A percentile compares a stretch with the other conserved stretches of the same genome.
Conservation (phyloP, 2,113 vertebrate species). For the Macroglossus sobrinus region DNA sequence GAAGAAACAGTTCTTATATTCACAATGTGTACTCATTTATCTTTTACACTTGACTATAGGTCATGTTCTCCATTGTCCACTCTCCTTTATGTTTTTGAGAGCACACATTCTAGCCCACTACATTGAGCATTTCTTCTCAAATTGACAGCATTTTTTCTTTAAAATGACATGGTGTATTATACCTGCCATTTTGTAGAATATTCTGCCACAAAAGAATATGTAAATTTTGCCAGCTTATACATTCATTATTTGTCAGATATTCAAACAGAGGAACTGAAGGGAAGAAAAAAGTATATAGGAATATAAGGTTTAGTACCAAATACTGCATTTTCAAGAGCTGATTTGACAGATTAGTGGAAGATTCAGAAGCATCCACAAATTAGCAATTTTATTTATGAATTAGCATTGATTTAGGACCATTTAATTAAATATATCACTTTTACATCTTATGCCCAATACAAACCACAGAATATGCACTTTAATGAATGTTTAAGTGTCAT, state of each 20-base stretch:
- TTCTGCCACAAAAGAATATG: constrained; percentile 32
- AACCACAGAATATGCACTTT: neutral
- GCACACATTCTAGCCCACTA: neutral
- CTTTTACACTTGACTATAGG: neutral
- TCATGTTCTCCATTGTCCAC: neutral
- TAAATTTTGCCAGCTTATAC: constrained; percentile 39
- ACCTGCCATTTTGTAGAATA: constrained; percentile 36
- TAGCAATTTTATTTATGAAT: constrained; percentile 59
- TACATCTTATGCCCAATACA: constrained; percentile 26
- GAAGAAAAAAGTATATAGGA: constrained; percentile 6
- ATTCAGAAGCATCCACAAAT: constrained; percentile 35
- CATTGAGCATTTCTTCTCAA: neutral
- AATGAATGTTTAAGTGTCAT: constrained; percentile 52
- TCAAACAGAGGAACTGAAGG: neutral
- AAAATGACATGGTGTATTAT: constrained; percentile 11
- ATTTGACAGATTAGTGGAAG: constrained; percentile 30
- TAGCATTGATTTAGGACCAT: constrained; percentile 35
- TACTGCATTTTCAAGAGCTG: neutral
- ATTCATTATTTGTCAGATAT: constrained; percentile 33
- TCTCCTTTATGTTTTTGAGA: neutral
- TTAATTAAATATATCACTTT: constrained; percentile 63
- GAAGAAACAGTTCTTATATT: neutral
- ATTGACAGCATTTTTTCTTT: constrained; percentile 2
- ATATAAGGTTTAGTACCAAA: constrained; percentile 14
- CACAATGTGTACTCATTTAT: neutral